A percentile compares a stretch with the other conserved stretches of the same genome.
phyloP scores from a whole-genome alignment of 2,113 vertebrate genomes.

The Nansenia antarctica region DNA sequence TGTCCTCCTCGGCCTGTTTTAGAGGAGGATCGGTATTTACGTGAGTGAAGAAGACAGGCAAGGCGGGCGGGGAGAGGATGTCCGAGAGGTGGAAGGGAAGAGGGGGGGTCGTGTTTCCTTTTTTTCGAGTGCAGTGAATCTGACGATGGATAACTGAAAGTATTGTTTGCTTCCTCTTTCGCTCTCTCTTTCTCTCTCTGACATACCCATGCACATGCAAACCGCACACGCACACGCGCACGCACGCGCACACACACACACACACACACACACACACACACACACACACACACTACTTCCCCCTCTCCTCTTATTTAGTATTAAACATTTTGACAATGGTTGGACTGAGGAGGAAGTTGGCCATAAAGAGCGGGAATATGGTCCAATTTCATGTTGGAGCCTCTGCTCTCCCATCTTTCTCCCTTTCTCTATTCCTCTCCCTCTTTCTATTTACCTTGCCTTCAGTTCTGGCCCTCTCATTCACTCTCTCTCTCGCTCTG shows the following conservation, averaged over 20 bases:
- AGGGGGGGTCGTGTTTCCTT: slow-evolving; percentile 11
- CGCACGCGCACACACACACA: no score
- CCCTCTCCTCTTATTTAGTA: neutral
- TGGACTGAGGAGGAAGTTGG: neutral
- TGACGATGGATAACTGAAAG: neutral
- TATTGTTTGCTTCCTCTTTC: no score
- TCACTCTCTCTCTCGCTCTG: neutral
- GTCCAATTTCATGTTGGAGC: neutral
- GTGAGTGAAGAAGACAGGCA: neutral
- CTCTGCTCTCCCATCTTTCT: slow-evolving; percentile 6
- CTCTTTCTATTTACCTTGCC: neutral
- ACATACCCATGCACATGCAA: no score
- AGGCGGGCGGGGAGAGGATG: slow-evolving; percentile 8
- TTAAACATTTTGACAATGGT: neutral
- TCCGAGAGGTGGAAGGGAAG: neutral
- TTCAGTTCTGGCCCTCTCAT: neutral
- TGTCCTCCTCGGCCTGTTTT: slow-evolving; percentile 4
- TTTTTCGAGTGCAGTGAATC: neutral
- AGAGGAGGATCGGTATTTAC: slow-evolving; percentile 14
- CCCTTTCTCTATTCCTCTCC: neutral
- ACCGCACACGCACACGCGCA: neutral
- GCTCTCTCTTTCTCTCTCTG: no score
- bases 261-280: neutral
- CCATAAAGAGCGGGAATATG: neutral
- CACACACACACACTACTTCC: neutral